Base-by-base conservation (phyloP, 2,113 vertebrate genomes). In the Cavia porcellus region DNA sequence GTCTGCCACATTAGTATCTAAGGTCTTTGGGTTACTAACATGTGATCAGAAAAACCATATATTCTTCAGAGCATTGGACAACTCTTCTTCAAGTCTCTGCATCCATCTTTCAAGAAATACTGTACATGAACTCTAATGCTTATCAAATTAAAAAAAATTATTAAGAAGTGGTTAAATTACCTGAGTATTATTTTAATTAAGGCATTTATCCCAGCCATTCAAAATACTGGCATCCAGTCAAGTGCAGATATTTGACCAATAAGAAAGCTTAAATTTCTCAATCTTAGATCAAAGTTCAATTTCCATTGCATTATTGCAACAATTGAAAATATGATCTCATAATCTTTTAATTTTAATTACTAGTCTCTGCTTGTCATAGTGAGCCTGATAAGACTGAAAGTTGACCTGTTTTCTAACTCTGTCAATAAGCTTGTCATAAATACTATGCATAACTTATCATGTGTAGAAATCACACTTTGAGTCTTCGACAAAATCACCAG, bases 101-200 rank as follows among this genome's bases (percentile, higher is more conserved):
- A 52, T 5, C 86, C 10, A 68, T 1, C 9, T 32, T 85, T 92
- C 80, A 22, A 77, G 86, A 84, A 80, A 80, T 2, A 6, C 1
- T 47, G 10, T 88, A 12, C 11, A 90, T 94, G 30, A 66, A 64
- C 22, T 92, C 77, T 77, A 50, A 87, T 59, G 92, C 68, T 28
- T 52, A 38, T 3, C 52, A 85, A 85, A 80, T n/a, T 87, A n/a
- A 45, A 57, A 57, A 57, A 57, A 57, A 57, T 19, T 55, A 55
- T 57, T 57, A 19, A 57, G 12, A 82, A 93, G 52, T 25, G 77
- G 8, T 30, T 64, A 64, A 74, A 68, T 38, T 92, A 35, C n/a
- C 11, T 84, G 50, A 90, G 25, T 90, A 84, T 68, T 80, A 86
- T 88, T 96, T 97, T 81, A 89, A 89, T 83, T n/a, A n/a, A 83